phyloP scores from a whole-genome alignment of 2,888 invertebrate genomes.

The Aleiodes leptofemur region DNA sequence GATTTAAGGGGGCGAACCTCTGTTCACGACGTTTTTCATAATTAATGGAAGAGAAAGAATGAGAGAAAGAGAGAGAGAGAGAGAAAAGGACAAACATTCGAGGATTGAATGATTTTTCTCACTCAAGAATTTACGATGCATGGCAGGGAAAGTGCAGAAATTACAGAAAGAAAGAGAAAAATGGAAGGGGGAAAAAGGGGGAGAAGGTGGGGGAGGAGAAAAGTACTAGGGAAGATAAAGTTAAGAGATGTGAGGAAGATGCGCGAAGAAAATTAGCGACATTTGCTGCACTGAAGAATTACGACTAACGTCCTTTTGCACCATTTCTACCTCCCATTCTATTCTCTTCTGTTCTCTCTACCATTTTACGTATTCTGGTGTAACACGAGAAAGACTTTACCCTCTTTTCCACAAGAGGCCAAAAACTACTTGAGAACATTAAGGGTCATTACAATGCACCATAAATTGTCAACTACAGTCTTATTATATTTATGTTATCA shows the following conservation, averaged over 20 bases:
- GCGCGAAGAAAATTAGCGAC: slow-evolving; percentile 65
- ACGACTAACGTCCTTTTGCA: slow-evolving; percentile 58
- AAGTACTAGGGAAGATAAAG: slow-evolving; percentile 29
- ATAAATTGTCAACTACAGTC: slow-evolving; percentile 70
- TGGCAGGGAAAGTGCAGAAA: slow-evolving; percentile 15
- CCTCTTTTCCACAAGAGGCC: slow-evolving; percentile 56
- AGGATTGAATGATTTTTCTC: slow-evolving; percentile 10
- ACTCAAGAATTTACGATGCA: slow-evolving; percentile 12
- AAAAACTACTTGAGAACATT: slow-evolving; percentile 72
- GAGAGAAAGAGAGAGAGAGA: slow-evolving; percentile 3
- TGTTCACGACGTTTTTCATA: slow-evolving; percentile 16
- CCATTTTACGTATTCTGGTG: slow-evolving; percentile 5
- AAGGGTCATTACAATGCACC: slow-evolving; percentile 73
- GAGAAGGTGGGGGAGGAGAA: slow-evolving; percentile 1
- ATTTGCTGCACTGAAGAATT: slow-evolving; percentile 65
- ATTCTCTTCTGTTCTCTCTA: slow-evolving; percentile 4
- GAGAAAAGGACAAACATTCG: slow-evolving; percentile 5
- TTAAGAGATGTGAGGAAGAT: slow-evolving; percentile 22
- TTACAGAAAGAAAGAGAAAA: slow-evolving; percentile 3
- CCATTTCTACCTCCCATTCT: background rate
- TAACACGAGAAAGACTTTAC: background rate
- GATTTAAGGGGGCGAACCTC: no score
- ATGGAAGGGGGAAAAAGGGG: no score
- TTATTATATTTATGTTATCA: slow-evolving; percentile 72
- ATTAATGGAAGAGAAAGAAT: slow-evolving; percentile 16